Percentiles rank a stretch among this genome's conserved stretches.
phyloP scores from a whole-genome alignment of 2,797 vertebrate genomes.

The Salarias fasciatus region DNA sequence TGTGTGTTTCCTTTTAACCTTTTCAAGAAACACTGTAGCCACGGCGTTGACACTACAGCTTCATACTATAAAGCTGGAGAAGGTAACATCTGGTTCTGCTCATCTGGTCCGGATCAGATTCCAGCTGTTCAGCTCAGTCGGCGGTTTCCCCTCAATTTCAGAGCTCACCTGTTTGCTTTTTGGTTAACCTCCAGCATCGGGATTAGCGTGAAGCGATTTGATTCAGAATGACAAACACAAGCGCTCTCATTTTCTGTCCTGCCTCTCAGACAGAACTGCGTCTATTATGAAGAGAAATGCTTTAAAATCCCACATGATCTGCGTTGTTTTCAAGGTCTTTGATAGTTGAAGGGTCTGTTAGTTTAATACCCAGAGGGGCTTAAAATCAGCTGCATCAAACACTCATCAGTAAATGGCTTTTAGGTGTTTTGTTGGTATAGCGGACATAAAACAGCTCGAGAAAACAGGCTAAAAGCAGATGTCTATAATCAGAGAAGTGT shows the following conservation, averaged over 20 bases:
- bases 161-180: slow-evolving; percentile 1
- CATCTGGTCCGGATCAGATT: slow-evolving; percentile 7
- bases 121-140: not conserved
- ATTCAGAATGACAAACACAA: not conserved
- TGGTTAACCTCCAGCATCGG: not conserved
- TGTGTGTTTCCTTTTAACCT: slow-evolving; percentile 1
- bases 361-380: too few species aligned
- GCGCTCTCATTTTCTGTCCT: not conserved
- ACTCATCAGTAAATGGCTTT: not conserved
- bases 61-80: slow-evolving; percentile 6
- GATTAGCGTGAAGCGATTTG: not conserved
- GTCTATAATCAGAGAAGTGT: slow-evolving; percentile 28
- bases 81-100: not conserved
- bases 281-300: too few species aligned
- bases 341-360: too few species aligned
- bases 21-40: not conserved
- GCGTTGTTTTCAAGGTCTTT: too few species aligned
- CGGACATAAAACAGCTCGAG: slow-evolving; percentile 12
- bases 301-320: too few species aligned
- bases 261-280: not conserved
- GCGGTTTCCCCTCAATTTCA: slow-evolving; percentile 3
- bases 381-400: too few species aligned
- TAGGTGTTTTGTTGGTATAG: not conserved
- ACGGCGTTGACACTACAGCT: not conserved
- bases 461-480: not conserved